Evolutionary conservation across 1,140 invertebrate genomes (phyloP), one percentile per base, ranked within the genome.

Genomic region (Acyrthosiphon pisum): DNA sequence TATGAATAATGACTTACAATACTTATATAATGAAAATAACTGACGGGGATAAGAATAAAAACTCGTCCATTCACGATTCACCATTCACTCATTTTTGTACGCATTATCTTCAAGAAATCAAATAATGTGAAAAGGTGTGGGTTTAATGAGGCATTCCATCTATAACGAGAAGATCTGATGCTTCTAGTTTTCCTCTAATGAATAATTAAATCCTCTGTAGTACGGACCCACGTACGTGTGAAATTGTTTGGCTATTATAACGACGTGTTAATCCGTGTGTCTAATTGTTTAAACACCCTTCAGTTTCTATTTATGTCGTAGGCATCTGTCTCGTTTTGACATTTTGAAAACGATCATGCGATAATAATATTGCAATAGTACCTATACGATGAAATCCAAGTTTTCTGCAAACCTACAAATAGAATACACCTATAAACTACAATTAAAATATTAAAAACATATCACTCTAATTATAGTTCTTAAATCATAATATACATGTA

Each of bases 241-340:
- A 53, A 89, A 89, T 89, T 89, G 48, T 89, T 89, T 89, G 48
- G 48, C 50, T 89, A 53, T 89, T 89, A 41, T 41, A 89, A 89
- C 48, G 87, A 53, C 87, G 86, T 87, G 30, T 87, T 87, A 87
- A 87, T 48, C 44, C 86, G n/a, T 87, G 86, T 46, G 46, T 48
- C 44, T 87, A 87, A 87, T 87, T 50, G 87, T 53, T 89, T 53
- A 35, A 35, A 37, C 23, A 89, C n/a, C 87, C 48, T 53, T 37
- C 7, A 53, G 6, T 9, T 48, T 50, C 6, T 88, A 86, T 86
- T 46, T 30, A 9, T 53, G 35, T 37, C 48, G 46, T 88, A 87
- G 8, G 20, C 83, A 76, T 76, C 23, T 86, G 3, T 86, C 23
- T 86, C 41, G 4, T 44, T 41, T 86, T 86, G 37, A 86, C 41